Base-by-base conservation (phyloP, 37 sponge, comb jelly and placozoan genomes). In the Aplysina aerophoba region DNA sequence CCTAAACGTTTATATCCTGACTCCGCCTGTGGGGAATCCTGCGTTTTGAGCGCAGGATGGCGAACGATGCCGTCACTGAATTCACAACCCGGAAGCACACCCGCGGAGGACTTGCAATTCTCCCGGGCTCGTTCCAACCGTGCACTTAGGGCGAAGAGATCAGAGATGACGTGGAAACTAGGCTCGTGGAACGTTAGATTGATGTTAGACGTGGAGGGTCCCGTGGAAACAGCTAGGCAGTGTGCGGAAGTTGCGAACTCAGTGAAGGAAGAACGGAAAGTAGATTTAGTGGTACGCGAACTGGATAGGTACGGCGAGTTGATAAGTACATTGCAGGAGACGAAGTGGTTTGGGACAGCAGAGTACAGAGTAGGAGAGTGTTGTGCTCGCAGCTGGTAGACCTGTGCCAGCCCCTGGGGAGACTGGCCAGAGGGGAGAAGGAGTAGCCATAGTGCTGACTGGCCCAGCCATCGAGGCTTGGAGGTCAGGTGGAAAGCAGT, bases 311-410 rank as follows among this genome's bases (percentile, higher is more conserved):
- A 62, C 21, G 15, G 21, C 4, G 38, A 59, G 24, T 20, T 4
- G 64, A 61, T 81, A 17, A 64, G 24, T 59, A 64, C 44, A 30
- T 60, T 81, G 64, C 64, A 81, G 82, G 57, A 79, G 15, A 79
- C 57, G 6, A 79, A 44, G 39, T 81, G 82, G 82, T 81, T 81
- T 81, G 64, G 82, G 14, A 5, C 4, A 59, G 65, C 37, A 38
- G 22, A 40, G 35, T 81, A 61, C 24, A 33, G 31, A 35, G 65
- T 81, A 35, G 80, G 62, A 35, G 22, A 35, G 82, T 61, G 21
- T 59, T 25, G 39, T 81, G n/a, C 82, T 81, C 15, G 38, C 82
- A 38, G 62, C 64, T 40, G 82, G 82, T 81, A 59, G 82, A 55
- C 57, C 57, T 55, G 25, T 79, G 4, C 80, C 80, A 53, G 27